Evolutionary conservation across 1,140 invertebrate genomes (phyloP).

Genomic region (Heliothis subflexa): DNA sequence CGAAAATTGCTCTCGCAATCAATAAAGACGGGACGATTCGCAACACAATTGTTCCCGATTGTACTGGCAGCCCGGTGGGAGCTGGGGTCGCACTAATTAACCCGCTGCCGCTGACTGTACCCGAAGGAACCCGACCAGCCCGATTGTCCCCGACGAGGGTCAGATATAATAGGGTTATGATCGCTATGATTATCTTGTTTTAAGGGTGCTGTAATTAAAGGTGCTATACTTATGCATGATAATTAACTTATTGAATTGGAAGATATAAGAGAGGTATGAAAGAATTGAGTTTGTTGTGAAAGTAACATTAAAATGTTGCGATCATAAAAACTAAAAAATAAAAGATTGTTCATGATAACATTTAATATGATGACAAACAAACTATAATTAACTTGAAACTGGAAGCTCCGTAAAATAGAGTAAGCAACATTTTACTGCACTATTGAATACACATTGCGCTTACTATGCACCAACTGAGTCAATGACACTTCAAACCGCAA

Average conservation of each 20-base stretch:
- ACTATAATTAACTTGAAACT: no score
- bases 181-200: slow-evolving; percentile 37
- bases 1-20: slow-evolving; percentile 16
- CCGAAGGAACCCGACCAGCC: not conserved
- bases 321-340: no score
- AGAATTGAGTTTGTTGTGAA: no score
- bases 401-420: no score
- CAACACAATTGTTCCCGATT: slow-evolving; percentile 30
- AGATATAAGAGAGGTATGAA: not conserved
- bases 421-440: not conserved
- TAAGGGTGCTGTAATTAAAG: slow-evolving; percentile 17
- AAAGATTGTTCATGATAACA: no score
- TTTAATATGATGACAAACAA: no score
- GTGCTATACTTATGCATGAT: not conserved
- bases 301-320: no score
- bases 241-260: not conserved
- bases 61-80: slow-evolving; percentile 19
- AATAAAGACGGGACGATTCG: slow-evolving; percentile 6
- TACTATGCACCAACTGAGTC: not conserved
- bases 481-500: slow-evolving; percentile 12
- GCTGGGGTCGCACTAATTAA: slow-evolving; percentile 61
- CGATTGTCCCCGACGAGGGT: slow-evolving; percentile 1
- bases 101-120: slow-evolving; percentile 39
- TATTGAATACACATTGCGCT: not conserved
- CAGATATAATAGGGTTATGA: slow-evolving; percentile 35